Percentiles rank a stretch among this genome's conserved stretches.
phyloP scores from a whole-genome alignment of 2,888 invertebrate species.

The Philopedon plagiatum region DNA sequence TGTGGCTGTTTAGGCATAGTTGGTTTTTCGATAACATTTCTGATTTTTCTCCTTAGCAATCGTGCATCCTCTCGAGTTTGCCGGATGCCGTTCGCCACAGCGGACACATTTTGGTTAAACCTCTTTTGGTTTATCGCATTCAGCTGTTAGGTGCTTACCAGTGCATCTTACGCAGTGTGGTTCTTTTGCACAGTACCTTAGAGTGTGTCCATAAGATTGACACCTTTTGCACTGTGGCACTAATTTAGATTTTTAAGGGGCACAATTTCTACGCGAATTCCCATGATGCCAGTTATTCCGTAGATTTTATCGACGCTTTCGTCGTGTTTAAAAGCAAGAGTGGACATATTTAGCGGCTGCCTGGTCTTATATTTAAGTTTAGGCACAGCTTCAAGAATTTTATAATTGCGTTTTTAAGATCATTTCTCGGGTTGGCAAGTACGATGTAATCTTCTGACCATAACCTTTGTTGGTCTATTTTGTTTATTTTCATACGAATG shows the following conservation, averaged over 20 bases:
- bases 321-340: slow-evolving; percentile 25
- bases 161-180: slow-evolving; percentile 3
- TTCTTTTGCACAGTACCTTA: neutral
- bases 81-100: slow-evolving; percentile 48
- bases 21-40: slow-evolving; percentile 7
- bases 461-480: slow-evolving; percentile 3
- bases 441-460: neutral
- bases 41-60: slow-evolving; percentile 38
- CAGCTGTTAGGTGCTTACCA: neutral
- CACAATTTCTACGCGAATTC: slow-evolving; percentile 23
- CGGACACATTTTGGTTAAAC: slow-evolving; percentile 44
- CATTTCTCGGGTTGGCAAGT: neutral
- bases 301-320: slow-evolving; percentile 32
- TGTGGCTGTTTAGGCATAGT: neutral
- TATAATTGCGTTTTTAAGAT: neutral
- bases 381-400: neutral
- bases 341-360: slow-evolving; percentile 32
- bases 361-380: slow-evolving; percentile 38
- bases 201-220: neutral
- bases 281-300: slow-evolving; percentile 33
- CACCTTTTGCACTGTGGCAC: slow-evolving; percentile 1
- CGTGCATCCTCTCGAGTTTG: slow-evolving; percentile 51
- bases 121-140: slow-evolving; percentile 26
- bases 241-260: neutral
- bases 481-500: slow-evolving; percentile 10